Evolutionary conservation across 2,888 invertebrate species (phyloP), one percentile per base, ranked within the genome.

Genomic region (Oxycera nigricornis): DNA sequence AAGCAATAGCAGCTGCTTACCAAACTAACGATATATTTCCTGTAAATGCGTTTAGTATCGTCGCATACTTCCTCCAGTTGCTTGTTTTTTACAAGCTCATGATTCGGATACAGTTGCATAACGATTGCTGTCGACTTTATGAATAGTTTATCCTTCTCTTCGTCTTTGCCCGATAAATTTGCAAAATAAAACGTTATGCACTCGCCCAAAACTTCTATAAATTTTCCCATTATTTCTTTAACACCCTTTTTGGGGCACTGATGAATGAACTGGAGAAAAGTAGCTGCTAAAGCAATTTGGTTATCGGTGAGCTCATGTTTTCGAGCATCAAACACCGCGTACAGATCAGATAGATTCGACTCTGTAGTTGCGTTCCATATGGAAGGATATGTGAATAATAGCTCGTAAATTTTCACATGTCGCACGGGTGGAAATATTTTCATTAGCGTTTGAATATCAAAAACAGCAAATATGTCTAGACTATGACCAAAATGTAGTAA

Each of bases 21-120:
- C 78, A 84, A 83, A 75, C 84, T 80, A 9, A 82, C 82, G 62
- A 85, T 82, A 75, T 82, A 85, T 62, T 84, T 83, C 76, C 84
- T 84, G 75, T 81, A 83, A 3, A 85, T 81, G 26, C 82, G 81
- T 1, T 82, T 78, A 67, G 84, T 82, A 39, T 81, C 75, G 14
- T 84, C 84, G 75, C 83, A 80, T 1, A 80, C 50, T 26, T 78
- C 75, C 2, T 74, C 46, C 41, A 68, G 55, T 6, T 9, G 31
- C 31, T 75, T 73, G 1, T 75, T 24, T 62, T 77, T 79, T n/a
- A 41, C 59, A 24, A 81, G 75, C 14, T 78, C 26, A 39, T 77
- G 73, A 14, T 78, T 78, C 0, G 79, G 72, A 73, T 80, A 81
- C 2, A 77, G 75, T 3, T 79, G 78, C 77, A 80, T 81, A 0